These are phyloP conservation scores for Thymelicus acteon DNA, from an alignment of 2,888 invertebrate genomes.

Conservation along the genomic window DNA sequence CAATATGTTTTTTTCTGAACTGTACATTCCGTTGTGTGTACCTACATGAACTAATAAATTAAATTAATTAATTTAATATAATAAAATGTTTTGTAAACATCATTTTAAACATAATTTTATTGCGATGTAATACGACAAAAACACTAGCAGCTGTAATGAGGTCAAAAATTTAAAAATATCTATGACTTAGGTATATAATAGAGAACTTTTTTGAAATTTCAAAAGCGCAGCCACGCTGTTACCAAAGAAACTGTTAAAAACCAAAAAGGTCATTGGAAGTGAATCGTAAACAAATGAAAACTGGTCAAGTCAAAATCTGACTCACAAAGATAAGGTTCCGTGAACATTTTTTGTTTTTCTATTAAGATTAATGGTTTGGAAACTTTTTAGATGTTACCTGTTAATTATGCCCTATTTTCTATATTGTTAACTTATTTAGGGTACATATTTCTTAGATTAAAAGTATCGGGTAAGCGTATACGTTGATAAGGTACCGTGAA, in stretches of 20 bases:
- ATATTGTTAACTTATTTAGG: no score
- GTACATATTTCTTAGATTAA: no score
- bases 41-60: no score
- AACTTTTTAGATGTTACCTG: no score
- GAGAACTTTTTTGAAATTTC: neutral
- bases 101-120: neutral
- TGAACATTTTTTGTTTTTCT: neutral
- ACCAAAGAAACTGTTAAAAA: constrained; percentile 1
- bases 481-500: no score
- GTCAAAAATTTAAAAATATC: neutral
- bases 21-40: no score
- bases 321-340: neutral
- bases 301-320: neutral
- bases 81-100: no score
- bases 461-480: no score
- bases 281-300: constrained; percentile 1
- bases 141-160: neutral
- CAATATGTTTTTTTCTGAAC: no score
- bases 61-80: no score
- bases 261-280: constrained; percentile 10
- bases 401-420: no score
- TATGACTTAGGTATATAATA: neutral
- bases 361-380: neutral
- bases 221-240: neutral
- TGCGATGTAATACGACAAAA: neutral